Percentiles rank a stretch among this genome's conserved stretches.
Conservation (phyloP, 2,797 vertebrate genomes). For the Tragelaphus eurycerus region DNA sequence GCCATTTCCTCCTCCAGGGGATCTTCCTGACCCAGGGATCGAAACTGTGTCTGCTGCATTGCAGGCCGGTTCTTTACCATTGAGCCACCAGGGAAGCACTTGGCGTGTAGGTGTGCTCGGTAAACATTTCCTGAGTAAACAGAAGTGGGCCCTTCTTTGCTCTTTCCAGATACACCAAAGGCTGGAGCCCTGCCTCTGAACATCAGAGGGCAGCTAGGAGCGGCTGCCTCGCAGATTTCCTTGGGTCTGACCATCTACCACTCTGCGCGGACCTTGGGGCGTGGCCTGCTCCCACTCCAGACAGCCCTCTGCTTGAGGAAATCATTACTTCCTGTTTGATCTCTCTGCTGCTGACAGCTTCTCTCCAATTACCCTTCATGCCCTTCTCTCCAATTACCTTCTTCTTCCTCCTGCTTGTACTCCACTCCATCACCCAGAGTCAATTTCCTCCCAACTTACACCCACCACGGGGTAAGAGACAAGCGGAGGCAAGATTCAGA, state of each 20-base stretch:
- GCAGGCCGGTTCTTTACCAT: fast-evolving
- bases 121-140: neutral
- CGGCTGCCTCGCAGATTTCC: neutral
- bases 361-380: too few species aligned
- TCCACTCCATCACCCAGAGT: neutral
- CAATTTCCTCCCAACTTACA: neutral
- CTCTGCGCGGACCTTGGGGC: neutral
- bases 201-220: neutral
- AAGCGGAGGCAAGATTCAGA: neutral
- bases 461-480: neutral
- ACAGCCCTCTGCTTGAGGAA: neutral
- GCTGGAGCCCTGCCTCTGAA: neutral
- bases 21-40: neutral
- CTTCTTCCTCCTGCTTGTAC: neutral
- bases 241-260: too few species aligned
- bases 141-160: neutral
- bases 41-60: neutral
- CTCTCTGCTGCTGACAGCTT: neutral
- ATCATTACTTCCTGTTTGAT: neutral
- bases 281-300: neutral
- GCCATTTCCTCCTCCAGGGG: neutral
- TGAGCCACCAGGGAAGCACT: neutral
- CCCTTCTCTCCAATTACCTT: neutral
- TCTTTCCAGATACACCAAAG: neutral
- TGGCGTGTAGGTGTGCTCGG: neutral